Evolutionary conservation across 2,888 invertebrate genomes (phyloP), one percentile per base, ranked within the genome.

Genomic region (Cremastinae sp.): DNA sequence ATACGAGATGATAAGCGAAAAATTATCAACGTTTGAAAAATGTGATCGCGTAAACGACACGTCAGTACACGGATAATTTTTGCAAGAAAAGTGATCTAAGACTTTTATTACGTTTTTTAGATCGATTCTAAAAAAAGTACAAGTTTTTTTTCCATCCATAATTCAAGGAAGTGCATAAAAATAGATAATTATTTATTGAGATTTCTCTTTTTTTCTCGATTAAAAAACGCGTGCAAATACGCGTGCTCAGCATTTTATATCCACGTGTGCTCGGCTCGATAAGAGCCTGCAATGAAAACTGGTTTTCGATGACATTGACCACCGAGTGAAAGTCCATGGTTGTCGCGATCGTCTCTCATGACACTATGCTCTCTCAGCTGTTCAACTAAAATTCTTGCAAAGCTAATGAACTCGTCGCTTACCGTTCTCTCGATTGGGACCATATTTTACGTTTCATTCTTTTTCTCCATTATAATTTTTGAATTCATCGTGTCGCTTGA

Each of bases 221-320:
- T 20, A 1, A 7, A 0, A 20, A 58, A 58, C 39, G 39, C 41
- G 22, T 41, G 39, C 0, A 18, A 9, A 7, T 41, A n/a, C 12
- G 2, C 41, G 10, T 12, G 10, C 1, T 12, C n/a, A n/a, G 41
- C 12, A n/a, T 41, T 59, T 49, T 61, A 7, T 51, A 0, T 3
- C 7, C 18, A 58, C 39, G 55, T 55, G 55, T 20, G 53, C 39
- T 35, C 37, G 58, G 53, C 73, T 64, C 51, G 51, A 45, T 64
- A 10, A 37, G 58, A 58, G 28, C 22, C 22, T 53, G 41, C 39
- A 59, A 64, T 68, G 68, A 76, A 79, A 85, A 85, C 86, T 81
- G 79, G 86, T 87, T 84, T 78, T 56, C 71, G 71, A 79, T 83
- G 84, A 87, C 85, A 87, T 86, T 87, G 86, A 85, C 85, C 83